These are phyloP conservation scores for Thecophora atra DNA, from an alignment of 2,888 invertebrate species.

Conservation along the genomic window DNA sequence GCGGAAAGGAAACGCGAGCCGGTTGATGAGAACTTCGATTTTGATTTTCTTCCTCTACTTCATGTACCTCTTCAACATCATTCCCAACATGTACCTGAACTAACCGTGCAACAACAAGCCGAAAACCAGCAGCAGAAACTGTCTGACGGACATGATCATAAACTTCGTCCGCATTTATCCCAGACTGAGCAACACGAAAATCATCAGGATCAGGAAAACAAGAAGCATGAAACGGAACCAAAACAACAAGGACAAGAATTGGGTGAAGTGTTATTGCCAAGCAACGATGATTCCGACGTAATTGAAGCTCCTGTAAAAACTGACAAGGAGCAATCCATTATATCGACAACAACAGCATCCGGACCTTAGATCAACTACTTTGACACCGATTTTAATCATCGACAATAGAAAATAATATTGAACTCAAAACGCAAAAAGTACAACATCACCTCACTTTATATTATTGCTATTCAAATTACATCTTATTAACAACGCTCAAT, in stretches of 20 bases:
- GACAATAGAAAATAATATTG: not conserved
- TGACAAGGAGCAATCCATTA: conserved; percentile 22
- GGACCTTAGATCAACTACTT: not conserved
- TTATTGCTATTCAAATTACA: too few relatives aligned
- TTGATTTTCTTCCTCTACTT: conserved; percentile 29
- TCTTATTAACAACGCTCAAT: too few relatives aligned
- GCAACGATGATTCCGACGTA: conserved; percentile 54
- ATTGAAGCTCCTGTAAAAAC: conserved; percentile 52
- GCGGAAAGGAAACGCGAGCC: conserved; percentile 69
- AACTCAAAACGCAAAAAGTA: too few relatives aligned
- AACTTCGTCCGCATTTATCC: conserved; percentile 49
- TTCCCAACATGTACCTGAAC: not conserved
- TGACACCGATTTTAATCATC: too few relatives aligned
- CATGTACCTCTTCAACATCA: conserved; percentile 8
- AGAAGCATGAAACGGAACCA: conserved; percentile 18
- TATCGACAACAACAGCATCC: conserved; percentile 39
- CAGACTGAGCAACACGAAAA: conserved; percentile 41
- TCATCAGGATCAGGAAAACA: not conserved
- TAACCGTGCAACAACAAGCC: conserved; percentile 19
- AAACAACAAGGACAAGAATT: conserved; percentile 38
- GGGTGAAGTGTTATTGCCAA: conserved; percentile 25
- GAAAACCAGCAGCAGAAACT: conserved; percentile 41
- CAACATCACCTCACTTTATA: too few relatives aligned
- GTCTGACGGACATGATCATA: conserved; percentile 43
- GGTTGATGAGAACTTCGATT: conserved; percentile 30